A percentile compares a stretch with the other conserved stretches of the same genome.
Conservation (phyloP, 2,888 invertebrate genomes). For the Caenorhabditis afra region DNA sequence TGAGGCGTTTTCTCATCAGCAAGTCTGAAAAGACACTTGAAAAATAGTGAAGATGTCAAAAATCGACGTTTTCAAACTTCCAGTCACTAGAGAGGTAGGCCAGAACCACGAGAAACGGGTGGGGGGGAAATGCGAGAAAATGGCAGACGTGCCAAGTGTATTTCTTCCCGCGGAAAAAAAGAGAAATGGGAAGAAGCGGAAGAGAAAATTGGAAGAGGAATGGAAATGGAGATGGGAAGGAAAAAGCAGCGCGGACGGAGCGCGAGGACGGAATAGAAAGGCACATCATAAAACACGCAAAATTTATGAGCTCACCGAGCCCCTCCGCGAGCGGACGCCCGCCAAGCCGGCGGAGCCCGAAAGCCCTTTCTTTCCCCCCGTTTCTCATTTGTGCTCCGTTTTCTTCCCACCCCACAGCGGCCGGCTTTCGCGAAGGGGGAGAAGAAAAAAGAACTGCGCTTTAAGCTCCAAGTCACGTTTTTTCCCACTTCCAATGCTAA, state of each 20-base stretch:
- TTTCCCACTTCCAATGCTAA: not conserved
- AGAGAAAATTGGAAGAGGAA: not conserved
- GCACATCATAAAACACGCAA: constrained; percentile 55
- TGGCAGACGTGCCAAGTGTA: not conserved
- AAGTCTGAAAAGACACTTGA: no score
- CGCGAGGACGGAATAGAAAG: constrained; percentile 29
- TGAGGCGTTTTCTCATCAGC: no score
- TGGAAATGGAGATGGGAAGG: constrained; percentile 13
- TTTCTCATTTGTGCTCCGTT: constrained; percentile 33
- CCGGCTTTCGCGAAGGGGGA: not conserved
- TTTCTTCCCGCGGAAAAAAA: not conserved
- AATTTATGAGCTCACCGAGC: constrained; percentile 47
- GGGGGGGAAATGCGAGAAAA: no score
- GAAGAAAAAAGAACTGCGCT: not conserved
- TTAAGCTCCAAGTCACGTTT: not conserved
- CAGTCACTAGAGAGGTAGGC: no score
- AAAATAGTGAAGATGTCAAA: no score
- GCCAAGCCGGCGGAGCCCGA: constrained; percentile 17
- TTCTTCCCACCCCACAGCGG: not conserved
- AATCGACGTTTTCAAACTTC: no score
- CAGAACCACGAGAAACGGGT: no score
- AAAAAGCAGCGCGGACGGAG: constrained; percentile 22
- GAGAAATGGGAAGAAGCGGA: not conserved
- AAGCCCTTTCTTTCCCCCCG: constrained; percentile 19
- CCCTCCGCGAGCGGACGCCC: no score